A percentile compares a stretch with the other conserved stretches of the same genome.
These are phyloP conservation scores for Matsumurasca onukii DNA, from an alignment of 1,140 invertebrate genomes.

Conservation along the genomic window DNA sequence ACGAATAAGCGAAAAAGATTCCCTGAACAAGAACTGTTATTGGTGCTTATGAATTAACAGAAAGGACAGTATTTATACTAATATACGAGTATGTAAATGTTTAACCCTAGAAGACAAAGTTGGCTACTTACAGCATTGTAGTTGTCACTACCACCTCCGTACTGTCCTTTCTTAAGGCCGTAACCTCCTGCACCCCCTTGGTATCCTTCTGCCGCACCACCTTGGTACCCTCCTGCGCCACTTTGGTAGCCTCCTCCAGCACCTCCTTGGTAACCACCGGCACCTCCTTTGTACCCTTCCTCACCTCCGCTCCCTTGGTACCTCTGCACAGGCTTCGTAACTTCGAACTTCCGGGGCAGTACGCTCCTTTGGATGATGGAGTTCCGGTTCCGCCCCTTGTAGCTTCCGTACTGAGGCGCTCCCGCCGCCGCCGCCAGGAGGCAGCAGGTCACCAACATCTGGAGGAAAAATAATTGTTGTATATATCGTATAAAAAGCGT, in stretches of 20 bases:
- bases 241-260: not conserved
- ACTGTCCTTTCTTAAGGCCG: not conserved
- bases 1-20: no score
- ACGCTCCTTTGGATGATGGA: not conserved
- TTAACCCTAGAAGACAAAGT: no score
- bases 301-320: not conserved
- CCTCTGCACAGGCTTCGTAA: not conserved
- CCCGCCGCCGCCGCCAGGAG: not conserved
- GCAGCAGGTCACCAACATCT: not conserved
- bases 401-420: not conserved
- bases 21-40: no score
- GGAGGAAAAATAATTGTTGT: not conserved
- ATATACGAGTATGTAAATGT: no score
- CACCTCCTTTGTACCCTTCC: not conserved
- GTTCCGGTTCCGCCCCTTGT: not conserved
- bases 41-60: no score
- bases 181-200: not conserved
- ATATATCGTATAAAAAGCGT: no score
- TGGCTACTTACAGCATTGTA: no score
- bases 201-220: not conserved
- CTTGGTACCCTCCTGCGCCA: not conserved
- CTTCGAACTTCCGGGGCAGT: not conserved
- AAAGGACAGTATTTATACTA: no score
- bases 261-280: not conserved
- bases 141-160: no score